phyloP scores from a whole-genome alignment of 2,888 invertebrate genomes.

The Cryptocephalus primarius region DNA sequence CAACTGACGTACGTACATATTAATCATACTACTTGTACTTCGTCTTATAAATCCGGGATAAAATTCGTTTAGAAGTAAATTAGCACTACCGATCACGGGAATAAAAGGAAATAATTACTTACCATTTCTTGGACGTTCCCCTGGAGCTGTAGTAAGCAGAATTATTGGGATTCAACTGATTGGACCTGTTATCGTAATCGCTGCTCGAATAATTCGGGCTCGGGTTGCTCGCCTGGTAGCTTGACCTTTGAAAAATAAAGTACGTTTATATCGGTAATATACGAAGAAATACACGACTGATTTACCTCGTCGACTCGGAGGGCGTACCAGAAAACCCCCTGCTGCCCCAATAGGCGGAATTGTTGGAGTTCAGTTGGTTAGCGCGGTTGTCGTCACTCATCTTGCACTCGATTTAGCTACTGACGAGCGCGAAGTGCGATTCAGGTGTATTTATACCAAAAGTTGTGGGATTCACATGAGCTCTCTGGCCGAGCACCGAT shows the following conservation, averaged over 20 bases:
- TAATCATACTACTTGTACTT: no score
- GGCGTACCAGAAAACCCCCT: not conserved
- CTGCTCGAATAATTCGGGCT: not conserved
- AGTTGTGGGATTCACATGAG: no score
- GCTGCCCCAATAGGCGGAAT: not conserved
- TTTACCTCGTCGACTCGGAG: not conserved
- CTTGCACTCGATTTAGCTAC: not conserved
- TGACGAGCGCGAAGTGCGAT: no score
- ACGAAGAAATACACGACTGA: not conserved
- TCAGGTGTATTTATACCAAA: no score
- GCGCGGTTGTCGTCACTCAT: not conserved
- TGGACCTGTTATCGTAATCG: constrained; percentile 3
- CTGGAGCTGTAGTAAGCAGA: constrained; percentile 2
- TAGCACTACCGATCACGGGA: no score
- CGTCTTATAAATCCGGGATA: no score
- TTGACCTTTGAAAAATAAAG: not conserved
- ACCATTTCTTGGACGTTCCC: not conserved
- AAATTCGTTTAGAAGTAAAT: no score
- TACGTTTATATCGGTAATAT: no score
- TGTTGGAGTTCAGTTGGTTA: not conserved
- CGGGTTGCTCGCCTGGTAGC: constrained; percentile 1
- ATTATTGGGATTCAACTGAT: constrained; percentile 6
- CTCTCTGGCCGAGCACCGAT: no score
- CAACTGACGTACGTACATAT: no score
- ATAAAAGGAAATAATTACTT: not conserved